Base-by-base conservation (phyloP, 2,113 vertebrate genomes). In the Dunckerocampus dactyliophorus region DNA sequence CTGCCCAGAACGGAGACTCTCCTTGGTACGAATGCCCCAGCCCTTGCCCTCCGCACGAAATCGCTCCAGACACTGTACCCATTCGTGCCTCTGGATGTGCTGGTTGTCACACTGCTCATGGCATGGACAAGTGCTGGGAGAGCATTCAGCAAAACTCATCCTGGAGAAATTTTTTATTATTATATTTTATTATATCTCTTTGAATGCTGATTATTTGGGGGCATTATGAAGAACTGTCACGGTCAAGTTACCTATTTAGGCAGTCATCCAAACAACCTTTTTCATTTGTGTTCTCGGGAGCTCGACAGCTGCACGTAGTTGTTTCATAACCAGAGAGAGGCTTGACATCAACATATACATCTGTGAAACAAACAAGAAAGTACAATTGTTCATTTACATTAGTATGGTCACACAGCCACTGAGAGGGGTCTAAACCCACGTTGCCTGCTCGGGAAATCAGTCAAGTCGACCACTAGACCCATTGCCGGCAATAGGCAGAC, bases 91-190 rank as follows among this genome's bases (percentile, higher is more conserved):
- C 89, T 99, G 97, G 80, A 98, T 99, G 58, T 94, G 87, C 87
- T 99, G 97, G 82, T 99, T 99, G 80, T 94, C 94, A 63, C 97
- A 99, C 3, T 87, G 90, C 11, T 98, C 96, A 2, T 83, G 88
- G 7, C 93, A 95, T 0, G 97, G 97, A 60, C 97, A 99, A 0
- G 95, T 94, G 82, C 94, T 96, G 8, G 93, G 94, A 8, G 94
- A 96, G 46, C 96, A 99, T 81, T 99, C 97, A 0, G 97, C 95
- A 86, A 94, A 98, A 84, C 97, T 99, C 97, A 99, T 99, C 85
- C 97, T 98, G 48, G 46, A 10, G 34, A 58, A 39, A 49, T 11
- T 5, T 5, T 20, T 56, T 11, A 19, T 37, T 19, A 42, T 19
- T 45, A 2, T 34, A 8, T 34, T 34, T 15, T 16, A 14, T 8